phyloP scores from a whole-genome alignment of 2,797 vertebrate species.

The Megaceryle alcyon region DNA sequence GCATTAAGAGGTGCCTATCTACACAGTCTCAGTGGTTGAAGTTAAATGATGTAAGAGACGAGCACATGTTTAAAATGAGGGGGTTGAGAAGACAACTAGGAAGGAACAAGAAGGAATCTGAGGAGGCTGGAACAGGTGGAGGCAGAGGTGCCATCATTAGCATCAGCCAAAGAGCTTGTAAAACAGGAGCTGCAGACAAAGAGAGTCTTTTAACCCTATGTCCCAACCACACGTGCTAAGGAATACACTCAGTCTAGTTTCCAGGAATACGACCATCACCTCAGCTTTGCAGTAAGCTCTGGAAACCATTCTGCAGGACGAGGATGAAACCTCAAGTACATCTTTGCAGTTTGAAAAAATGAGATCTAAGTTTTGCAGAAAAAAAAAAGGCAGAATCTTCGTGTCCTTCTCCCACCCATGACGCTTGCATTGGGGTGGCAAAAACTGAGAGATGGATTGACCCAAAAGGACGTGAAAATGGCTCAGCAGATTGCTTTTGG shows the following conservation, averaged over 20 bases:
- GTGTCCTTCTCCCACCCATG: not conserved
- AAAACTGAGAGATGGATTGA: not conserved
- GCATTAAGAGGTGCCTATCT: not conserved
- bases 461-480: not conserved
- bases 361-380: not conserved
- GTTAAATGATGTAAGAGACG: not conserved
- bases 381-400: not conserved
- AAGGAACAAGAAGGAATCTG: not conserved
- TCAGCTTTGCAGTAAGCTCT: not conserved
- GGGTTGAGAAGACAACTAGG: not conserved
- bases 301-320: not conserved
- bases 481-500: not conserved
- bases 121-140: not conserved
- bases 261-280: not conserved
- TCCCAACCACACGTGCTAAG: fast-evolving
- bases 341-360: not conserved
- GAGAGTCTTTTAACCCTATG: not conserved
- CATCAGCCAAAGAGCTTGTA: not conserved
- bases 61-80: not conserved
- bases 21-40: not conserved
- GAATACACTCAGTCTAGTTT: not conserved
- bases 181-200: not conserved
- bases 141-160: not conserved
- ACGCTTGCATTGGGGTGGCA: not conserved
- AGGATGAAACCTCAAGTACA: fast-evolving